A percentile compares a stretch with the other conserved stretches of the same genome.
Evolutionary conservation across 1,140 invertebrate genomes (phyloP).

Genomic region (Drosophila mojavensis): DNA sequence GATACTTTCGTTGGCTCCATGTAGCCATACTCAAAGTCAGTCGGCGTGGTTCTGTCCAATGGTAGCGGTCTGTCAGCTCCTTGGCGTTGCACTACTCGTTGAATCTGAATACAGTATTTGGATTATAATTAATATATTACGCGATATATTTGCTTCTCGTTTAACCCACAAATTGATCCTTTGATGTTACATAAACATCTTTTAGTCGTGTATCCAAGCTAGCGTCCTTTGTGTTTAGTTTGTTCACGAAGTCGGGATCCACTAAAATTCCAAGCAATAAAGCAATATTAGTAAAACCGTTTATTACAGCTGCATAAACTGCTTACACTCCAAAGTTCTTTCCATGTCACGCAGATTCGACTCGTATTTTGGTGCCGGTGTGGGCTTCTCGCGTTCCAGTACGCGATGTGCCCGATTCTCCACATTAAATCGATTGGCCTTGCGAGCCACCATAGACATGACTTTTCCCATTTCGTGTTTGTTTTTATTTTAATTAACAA

Average conservation of each 20-base stretch:
- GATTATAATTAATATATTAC: background rate
- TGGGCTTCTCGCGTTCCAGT: slow-evolving; percentile 88
- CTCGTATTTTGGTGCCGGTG: slow-evolving; percentile 87
- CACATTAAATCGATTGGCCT: slow-evolving; percentile 87
- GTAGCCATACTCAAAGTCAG: slow-evolving; percentile 85
- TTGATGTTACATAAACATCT: slow-evolving; percentile 88
- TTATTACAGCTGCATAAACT: background rate
- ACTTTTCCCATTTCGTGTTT: slow-evolving; percentile 85
- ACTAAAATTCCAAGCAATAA: slow-evolving; percentile 80
- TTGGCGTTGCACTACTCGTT: slow-evolving; percentile 63
- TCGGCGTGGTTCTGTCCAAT: slow-evolving; percentile 70
- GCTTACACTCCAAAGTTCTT: slow-evolving; percentile 86
- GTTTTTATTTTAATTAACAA: slow-evolving; percentile 37
- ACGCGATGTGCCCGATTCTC: slow-evolving; percentile 89
- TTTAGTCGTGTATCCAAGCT: slow-evolving; percentile 87
- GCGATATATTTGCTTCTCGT: background rate
- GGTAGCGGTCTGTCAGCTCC: slow-evolving; percentile 58
- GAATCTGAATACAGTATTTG: slow-evolving; percentile 31
- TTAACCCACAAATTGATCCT: slow-evolving; percentile 83
- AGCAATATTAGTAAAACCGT: background rate
- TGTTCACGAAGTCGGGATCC: slow-evolving; percentile 86
- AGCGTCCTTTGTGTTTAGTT: slow-evolving; percentile 86
- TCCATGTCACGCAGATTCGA: slow-evolving; percentile 87
- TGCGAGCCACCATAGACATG: slow-evolving; percentile 84
- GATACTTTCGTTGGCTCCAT: slow-evolving; percentile 85